These are phyloP conservation scores for Bibio marci DNA, from an alignment of 2,888 invertebrate genomes.

Conservation along the genomic window DNA sequence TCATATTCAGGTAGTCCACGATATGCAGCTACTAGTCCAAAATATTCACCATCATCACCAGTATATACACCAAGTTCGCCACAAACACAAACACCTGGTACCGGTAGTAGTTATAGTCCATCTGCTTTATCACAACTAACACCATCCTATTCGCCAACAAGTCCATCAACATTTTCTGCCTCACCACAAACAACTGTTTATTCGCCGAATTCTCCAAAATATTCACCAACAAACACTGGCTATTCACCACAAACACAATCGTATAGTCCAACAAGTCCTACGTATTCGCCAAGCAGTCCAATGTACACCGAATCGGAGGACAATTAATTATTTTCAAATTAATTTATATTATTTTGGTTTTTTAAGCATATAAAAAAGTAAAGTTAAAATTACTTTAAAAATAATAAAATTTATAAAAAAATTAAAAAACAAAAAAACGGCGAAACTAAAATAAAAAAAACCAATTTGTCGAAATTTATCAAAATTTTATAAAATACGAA, in stretches of 20 bases:
- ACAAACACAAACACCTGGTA: slow-evolving; percentile 43
- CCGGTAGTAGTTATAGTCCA: slow-evolving; percentile 66
- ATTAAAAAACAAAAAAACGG: no score
- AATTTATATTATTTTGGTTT: no score
- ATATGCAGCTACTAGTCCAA: slow-evolving; percentile 38
- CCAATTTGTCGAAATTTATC: no score
- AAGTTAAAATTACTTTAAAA: no score
- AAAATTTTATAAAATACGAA: no score
- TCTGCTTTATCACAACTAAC: slow-evolving; percentile 53
- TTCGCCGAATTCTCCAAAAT: slow-evolving; percentile 55
- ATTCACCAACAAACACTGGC: slow-evolving; percentile 56
- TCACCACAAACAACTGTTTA: slow-evolving; percentile 42
- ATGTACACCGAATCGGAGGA: no score
- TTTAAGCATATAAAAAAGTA: no score
- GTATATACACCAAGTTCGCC: slow-evolving; percentile 61
- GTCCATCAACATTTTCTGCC: slow-evolving; percentile 37
- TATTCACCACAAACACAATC: slow-evolving; percentile 52
- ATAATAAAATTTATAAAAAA: no score
- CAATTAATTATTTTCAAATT: no score
- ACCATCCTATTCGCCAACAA: slow-evolving; percentile 45
- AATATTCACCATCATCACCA: slow-evolving; percentile 45
- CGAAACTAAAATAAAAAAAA: no score
- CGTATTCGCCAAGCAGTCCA: slow-evolving; percentile 43
- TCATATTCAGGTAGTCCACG: slow-evolving; percentile 17
- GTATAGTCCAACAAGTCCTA: slow-evolving; percentile 44